Base-by-base conservation (phyloP, 2,797 vertebrate genomes). In the Lagocephalus sceleratus region DNA sequence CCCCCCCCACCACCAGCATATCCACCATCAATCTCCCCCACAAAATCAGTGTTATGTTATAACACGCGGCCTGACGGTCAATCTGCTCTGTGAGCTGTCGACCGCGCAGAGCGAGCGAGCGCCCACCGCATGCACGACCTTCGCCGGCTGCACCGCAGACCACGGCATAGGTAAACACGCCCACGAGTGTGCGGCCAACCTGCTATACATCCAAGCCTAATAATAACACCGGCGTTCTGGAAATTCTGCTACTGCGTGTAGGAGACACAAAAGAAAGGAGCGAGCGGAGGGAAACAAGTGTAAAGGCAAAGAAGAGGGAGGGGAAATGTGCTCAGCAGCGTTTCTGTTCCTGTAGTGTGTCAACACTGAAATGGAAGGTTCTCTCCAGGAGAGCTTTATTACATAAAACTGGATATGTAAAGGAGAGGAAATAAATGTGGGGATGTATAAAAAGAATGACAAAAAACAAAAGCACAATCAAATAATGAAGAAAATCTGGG, bases 101-200 rank as follows among this genome's bases (percentile, higher is more conserved):
- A 72, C 66, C 0, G 57, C 46, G 45, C 21, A 11, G 22, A 42
- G 2, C 11, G 38, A 70, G 57, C 19, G 3, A 47, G 65, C 50
- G 21, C 51, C 69, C 54, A 14, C 71, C 35, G 68, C 19, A 62
- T 73, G 58, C 12, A 0, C 70, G 82, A 85, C 84, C 83, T 88
- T 85, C 81, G 52, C 52, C 54, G 63, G 77, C 73, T 43, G 59
- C 49, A 59, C 69, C 55, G 68, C 55, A 6, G 70, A 79, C 68
- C 66, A 59, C 47, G 1, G 54, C 57, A n/a, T 73, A 81, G 71
- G 80, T 78, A 82, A 78, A 84, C 74, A 76, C 76, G 57, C 81
- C 76, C 71, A 79, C 22, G 9, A 57, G 53, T 59, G 41, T 1
- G 73, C 69, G 66, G 60, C 63, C 75, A 68, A 73, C 72, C 71